Evolutionary conservation across 2,113 vertebrate genomes (phyloP), one percentile per base, ranked within the genome.

Genomic region (Anoplopoma fimbria): DNA sequence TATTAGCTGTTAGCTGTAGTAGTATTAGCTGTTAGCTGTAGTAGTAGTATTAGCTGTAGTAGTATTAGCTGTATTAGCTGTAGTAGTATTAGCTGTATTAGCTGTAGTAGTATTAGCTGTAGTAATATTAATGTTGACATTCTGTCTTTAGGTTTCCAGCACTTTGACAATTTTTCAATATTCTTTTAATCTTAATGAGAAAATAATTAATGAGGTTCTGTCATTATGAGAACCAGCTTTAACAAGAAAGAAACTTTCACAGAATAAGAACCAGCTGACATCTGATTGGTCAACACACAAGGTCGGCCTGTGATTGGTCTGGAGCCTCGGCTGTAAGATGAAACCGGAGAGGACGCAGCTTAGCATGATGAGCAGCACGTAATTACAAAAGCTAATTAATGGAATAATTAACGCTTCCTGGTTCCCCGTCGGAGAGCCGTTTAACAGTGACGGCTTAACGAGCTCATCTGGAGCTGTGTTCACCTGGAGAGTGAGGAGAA

Each of bases 181-280:
- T 67, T 75, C 27, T 25, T 38, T 38, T 2, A 38, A 45, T 51
- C 27, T 34, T 55, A 72, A 85, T 1, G 6, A 77, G 73, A 77
- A 23, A 7, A 36, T 73, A 53, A 23, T 53, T 71, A 77, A 77
- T 57, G 60, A 64, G 67, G 65, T 64, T 57, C 57, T 71, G 81
- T 83, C 33, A 51, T 79, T 61, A 82, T 3, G 10, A 57, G 79
- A 42, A 65, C 17, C 65, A 51, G 1, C 70, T 55, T 64, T 21
- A 57, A 70, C 19, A 1, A 40, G 47, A 55, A 47, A 2, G n/a
- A 58, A 53, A 63, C 33, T 23, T 19, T 42, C 19, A 23, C 19
- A 45, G 31, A 29, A 2, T 25, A 2, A 40, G 19, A 29, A 25
- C 31, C 29, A 80, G 73, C 60, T 61, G 49, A 2, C 2, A 0